These are phyloP conservation scores for Halocaridina rubra DNA, from an alignment of 2,888 invertebrate species.

Conservation along the genomic window DNA sequence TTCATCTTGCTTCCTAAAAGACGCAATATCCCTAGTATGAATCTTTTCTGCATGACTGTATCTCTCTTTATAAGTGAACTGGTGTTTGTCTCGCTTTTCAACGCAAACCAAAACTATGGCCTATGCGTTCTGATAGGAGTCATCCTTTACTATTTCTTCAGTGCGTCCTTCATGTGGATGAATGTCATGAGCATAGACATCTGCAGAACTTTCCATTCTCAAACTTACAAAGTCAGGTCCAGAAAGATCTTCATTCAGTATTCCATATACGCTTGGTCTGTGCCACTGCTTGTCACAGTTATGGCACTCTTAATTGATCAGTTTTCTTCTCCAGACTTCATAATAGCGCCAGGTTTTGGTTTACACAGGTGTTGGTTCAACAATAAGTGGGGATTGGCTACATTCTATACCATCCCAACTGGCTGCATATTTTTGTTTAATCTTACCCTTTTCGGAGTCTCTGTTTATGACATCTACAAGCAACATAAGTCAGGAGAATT, in stretches of 20 bases:
- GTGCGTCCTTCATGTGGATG: constrained; percentile 70
- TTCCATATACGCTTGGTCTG: constrained; percentile 68
- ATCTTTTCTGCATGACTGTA: constrained; percentile 68
- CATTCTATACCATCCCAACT: constrained; percentile 69
- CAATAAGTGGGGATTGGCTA: constrained; percentile 66
- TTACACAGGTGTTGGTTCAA: constrained; percentile 69
- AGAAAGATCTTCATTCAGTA: constrained; percentile 65
- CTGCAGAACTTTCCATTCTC: constrained; percentile 68
- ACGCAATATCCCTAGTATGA: constrained; percentile 69
- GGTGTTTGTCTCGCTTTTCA: constrained; percentile 65
- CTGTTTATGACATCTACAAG: constrained; percentile 65
- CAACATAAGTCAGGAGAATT: constrained; percentile 49
- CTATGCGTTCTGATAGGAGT: constrained; percentile 66
- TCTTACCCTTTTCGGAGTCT: constrained; percentile 67
- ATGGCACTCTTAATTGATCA: constrained; percentile 62
- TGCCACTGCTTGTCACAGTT: constrained; percentile 66
- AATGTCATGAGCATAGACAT: constrained; percentile 70
- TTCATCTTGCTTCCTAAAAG: constrained; percentile 67
- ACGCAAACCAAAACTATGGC: constrained; percentile 30
- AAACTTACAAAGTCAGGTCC: constrained; percentile 46
- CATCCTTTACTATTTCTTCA: constrained; percentile 68
- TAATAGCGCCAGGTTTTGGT: constrained; percentile 54
- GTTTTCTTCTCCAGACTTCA: constrained; percentile 6
- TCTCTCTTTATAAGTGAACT: constrained; percentile 69
- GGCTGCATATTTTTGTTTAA: constrained; percentile 68